Evolutionary conservation across 2,888 invertebrate genomes (phyloP).

Genomic region (Drosophila gaucha): DNA sequence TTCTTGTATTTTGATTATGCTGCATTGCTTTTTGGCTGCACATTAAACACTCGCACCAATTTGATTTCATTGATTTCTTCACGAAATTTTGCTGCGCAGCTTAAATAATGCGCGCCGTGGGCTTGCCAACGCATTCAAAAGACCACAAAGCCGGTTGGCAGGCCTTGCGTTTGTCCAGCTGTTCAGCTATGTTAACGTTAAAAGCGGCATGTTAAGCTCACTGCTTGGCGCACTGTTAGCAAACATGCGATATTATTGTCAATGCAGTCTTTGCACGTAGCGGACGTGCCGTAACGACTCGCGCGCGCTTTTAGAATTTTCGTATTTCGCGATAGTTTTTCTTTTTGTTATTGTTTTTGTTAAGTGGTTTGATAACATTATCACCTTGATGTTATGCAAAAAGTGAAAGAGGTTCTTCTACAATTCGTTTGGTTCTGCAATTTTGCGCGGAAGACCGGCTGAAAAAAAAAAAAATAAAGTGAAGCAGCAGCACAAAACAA

Average conservation of each 20-base stretch:
- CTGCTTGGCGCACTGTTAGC: not conserved
- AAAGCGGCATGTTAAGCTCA: not conserved
- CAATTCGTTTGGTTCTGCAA: not conserved
- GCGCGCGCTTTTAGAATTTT: not conserved
- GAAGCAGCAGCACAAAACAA: constrained; percentile 5
- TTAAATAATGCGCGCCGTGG: constrained; percentile 35
- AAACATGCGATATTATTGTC: not conserved
- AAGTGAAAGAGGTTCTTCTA: not conserved
- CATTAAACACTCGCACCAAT: constrained; percentile 6
- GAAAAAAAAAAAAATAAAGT: constrained; percentile 16
- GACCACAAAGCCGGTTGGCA: not conserved
- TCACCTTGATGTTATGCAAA: constrained; percentile 9
- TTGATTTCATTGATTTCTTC: constrained; percentile 51
- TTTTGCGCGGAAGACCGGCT: not conserved
- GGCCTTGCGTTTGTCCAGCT: not conserved
- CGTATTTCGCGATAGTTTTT: no score
- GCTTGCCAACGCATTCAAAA: not conserved
- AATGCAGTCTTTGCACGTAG: not conserved
- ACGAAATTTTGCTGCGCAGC: constrained; percentile 41
- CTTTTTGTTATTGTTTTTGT: constrained; percentile 10
- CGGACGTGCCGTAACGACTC: not conserved
- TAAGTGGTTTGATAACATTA: no score
- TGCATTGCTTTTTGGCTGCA: constrained; percentile 34
- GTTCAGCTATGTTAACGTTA: not conserved
- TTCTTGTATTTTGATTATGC: constrained; percentile 24